Percentiles rank a stretch among this genome's conserved stretches.
phyloP scores from a whole-genome alignment of 2,113 vertebrate genomes.

The Heterotilapia buettikoferi region DNA sequence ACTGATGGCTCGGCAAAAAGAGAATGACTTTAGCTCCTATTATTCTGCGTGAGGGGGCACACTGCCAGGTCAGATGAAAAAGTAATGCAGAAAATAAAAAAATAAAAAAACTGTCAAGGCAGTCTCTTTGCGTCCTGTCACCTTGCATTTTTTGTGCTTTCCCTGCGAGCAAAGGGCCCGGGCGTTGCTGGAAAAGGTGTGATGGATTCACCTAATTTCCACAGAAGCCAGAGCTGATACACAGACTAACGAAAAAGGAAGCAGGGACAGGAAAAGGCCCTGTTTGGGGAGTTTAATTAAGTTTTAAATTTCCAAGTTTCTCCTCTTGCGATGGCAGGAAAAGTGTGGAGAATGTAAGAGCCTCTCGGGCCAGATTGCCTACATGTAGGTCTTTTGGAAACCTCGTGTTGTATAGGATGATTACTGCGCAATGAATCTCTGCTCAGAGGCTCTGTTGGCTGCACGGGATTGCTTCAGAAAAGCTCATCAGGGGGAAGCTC shows the following conservation, averaged over 20 bases:
- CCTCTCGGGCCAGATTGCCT: slow-evolving; percentile 6
- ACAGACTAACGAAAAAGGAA: not conserved
- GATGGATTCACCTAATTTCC: slow-evolving; percentile 55
- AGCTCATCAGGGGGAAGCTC: slow-evolving; percentile 27
- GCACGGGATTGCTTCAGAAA: slow-evolving; percentile 18
- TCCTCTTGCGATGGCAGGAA: not conserved
- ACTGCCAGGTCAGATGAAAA: slow-evolving; percentile 68
- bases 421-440: slow-evolving; percentile 38
- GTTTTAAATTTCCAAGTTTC: slow-evolving; percentile 47
- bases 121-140: slow-evolving; percentile 24
- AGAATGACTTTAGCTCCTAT: slow-evolving; percentile 70
- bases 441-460: slow-evolving; percentile 23
- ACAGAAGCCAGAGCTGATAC: not conserved
- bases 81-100: slow-evolving; percentile 35
- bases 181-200: not conserved
- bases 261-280: not conserved
- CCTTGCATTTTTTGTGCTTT: slow-evolving; percentile 1
- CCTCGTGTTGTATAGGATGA: slow-evolving; percentile 23
- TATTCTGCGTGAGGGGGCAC: slow-evolving; percentile 70
- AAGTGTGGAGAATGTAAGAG: slow-evolving; percentile 34
- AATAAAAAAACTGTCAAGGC: slow-evolving; percentile 6
- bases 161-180: not conserved
- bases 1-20: slow-evolving; percentile 65
- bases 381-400: slow-evolving; percentile 35
- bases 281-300: slow-evolving; percentile 31